Base-by-base conservation (phyloP, 1,140 invertebrate genomes). In the Drosophila sechellia region DNA sequence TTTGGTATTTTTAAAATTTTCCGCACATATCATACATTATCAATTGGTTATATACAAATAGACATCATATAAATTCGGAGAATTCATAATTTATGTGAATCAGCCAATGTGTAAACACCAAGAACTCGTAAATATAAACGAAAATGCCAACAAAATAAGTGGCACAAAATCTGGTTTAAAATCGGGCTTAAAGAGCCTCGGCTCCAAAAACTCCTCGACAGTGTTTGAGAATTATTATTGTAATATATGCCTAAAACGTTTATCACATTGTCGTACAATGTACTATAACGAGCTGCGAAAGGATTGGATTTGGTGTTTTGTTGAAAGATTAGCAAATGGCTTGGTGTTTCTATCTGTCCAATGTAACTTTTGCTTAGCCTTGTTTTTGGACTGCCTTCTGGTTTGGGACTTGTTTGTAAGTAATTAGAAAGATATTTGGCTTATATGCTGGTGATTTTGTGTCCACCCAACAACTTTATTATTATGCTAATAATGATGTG, bases 61-160 rank as follows among this genome's bases (percentile, higher is more conserved):
- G 34, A 42, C 31, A 27, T 13, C 11, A 31, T 6, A 22, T 46
- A 59, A 53, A 57, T 55, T 81, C 22, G 48, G 54, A 50, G 52
- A 61, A 50, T 79, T 74, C 42, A 79, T 85, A 84, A 84, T 76
- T 84, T 84, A 84, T 50, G 60, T 75, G 46, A 52, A 12, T 46
- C 54, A 15, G 34, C 46, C 34, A 25, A 61, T 54, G 46, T 65
- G 52, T 52, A 79, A 75, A 53, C 63, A 25, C 43, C 72, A 58
- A 66, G 50, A 66, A 72, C 63, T 48, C 54, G 25, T 46, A n/a
- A 72, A 81, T 80, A 66, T 69, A 81, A 84, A 84, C 85, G 81
- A 80, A 85, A 85, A 72, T 68, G 27, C 31, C 25, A 17, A 45
- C 57, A 52, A 48, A 48, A 48, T 17, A 17, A 50, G 45, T 60